Percentiles rank a stretch among this genome's conserved stretches.
Conservation (phyloP, 2,113 vertebrate genomes). For the Erythrolamprus reginae region DNA sequence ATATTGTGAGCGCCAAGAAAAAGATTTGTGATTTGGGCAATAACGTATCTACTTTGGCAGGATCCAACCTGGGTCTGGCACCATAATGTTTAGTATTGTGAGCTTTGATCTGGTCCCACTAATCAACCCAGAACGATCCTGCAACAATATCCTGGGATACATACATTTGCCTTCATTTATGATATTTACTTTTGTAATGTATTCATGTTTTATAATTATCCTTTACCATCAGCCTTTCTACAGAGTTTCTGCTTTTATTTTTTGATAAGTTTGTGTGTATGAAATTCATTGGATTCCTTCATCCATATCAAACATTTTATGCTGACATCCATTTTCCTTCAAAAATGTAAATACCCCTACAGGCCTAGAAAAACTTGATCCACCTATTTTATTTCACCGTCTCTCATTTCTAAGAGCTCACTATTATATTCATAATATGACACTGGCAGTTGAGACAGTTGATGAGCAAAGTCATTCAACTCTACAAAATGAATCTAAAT, state of each 20-base stretch:
- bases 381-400: neutral
- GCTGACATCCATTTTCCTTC: conserved; percentile 6
- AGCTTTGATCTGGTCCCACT: neutral
- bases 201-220: neutral
- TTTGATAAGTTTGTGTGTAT: neutral
- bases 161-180: neutral
- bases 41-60: neutral
- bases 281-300: neutral
- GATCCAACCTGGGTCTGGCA: neutral
- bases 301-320: neutral
- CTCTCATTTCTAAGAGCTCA: conserved; percentile 19
- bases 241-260: neutral
- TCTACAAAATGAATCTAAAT: conserved; percentile 7
- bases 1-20: neutral
- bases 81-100: neutral
- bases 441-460: conserved; percentile 28
- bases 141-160: neutral
- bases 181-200: neutral
- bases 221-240: neutral
- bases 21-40: neutral
- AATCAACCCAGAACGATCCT: neutral
- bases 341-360: conserved; percentile 4
- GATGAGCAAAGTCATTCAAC: conserved; percentile 14
- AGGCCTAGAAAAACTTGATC: neutral
- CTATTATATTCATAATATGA: conserved; percentile 21